Conservation (phyloP, 1,140 invertebrate species). For the Caenorhabditis inopinata region DNA sequence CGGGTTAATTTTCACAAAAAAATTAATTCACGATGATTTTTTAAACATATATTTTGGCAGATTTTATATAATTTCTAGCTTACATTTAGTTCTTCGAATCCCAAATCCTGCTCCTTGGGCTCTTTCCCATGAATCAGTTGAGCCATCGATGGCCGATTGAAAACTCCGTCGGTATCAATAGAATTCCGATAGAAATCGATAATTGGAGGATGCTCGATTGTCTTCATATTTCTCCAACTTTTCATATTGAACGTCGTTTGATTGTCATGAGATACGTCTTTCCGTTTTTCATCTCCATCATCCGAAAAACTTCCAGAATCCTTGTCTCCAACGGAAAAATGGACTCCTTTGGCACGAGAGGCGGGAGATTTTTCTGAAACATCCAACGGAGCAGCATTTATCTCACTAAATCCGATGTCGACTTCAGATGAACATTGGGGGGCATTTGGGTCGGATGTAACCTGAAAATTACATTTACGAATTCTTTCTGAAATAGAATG, state of each 20-base stretch:
- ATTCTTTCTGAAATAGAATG: background rate
- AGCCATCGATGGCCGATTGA: slow-evolving; percentile 58
- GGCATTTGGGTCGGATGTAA: background rate
- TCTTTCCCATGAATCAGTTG: slow-evolving; percentile 59
- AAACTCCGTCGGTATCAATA: slow-evolving; percentile 49
- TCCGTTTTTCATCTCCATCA: background rate
- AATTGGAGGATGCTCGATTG: slow-evolving; percentile 62
- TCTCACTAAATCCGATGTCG: background rate
- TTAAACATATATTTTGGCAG: too few relatives aligned
- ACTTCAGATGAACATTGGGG: background rate
- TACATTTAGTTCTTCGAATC: slow-evolving; percentile 1
- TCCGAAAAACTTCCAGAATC: slow-evolving; percentile 6
- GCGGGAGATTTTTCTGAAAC: background rate
- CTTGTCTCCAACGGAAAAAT: slow-evolving; percentile 1
- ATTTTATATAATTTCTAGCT: background rate
- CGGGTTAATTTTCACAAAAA: too few relatives aligned
- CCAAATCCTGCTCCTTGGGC: slow-evolving; percentile 14
- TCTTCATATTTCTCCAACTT: slow-evolving; percentile 58
- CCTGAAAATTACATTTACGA: background rate
- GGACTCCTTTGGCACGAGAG: background rate
- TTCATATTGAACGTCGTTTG: slow-evolving; percentile 53
- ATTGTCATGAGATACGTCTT: background rate
- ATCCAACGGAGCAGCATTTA: background rate
- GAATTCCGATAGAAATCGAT: slow-evolving; percentile 66
- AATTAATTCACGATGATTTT: too few relatives aligned